phyloP scores from a whole-genome alignment of 2,113 vertebrate genomes.

The Chauna torquata region DNA sequence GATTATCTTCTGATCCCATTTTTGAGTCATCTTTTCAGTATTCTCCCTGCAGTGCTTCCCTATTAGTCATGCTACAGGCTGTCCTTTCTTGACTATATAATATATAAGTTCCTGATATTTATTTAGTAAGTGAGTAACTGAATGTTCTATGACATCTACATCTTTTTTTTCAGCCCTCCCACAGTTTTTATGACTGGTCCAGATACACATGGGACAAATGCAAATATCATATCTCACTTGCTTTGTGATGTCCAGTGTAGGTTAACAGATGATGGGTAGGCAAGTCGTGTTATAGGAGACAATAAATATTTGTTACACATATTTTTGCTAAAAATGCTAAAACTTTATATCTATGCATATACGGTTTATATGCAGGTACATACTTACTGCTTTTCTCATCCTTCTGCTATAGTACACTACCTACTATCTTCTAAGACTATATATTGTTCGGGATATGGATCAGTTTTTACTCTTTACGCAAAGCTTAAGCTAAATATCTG shows the following conservation, averaged over 20 bases:
- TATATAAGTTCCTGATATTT: neutral
- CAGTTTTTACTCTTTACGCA: neutral
- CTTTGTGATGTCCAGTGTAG: neutral
- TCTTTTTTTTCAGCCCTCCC: neutral
- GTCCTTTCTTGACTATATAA: neutral
- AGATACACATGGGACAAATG: neutral
- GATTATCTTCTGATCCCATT: neutral
- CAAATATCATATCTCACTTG: neutral
- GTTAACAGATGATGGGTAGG: neutral
- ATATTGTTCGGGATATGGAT: neutral
- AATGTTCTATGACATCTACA: accelerated
- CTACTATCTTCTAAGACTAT: neutral
- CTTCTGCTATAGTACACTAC: neutral
- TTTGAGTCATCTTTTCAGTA: slow-evolving; percentile 14
- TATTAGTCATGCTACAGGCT: neutral
- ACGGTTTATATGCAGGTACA: neutral
- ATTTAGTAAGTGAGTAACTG: neutral
- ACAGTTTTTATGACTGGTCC: neutral
- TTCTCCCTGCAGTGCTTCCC: neutral
- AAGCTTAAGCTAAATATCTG: neutral
- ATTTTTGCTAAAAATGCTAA: neutral
- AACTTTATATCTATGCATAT: neutral
- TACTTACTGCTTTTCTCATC: neutral
- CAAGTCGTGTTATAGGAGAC: neutral
- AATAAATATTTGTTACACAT: neutral